phyloP scores from a whole-genome alignment of 2,888 invertebrate species.

The Choreutis nemorana region DNA sequence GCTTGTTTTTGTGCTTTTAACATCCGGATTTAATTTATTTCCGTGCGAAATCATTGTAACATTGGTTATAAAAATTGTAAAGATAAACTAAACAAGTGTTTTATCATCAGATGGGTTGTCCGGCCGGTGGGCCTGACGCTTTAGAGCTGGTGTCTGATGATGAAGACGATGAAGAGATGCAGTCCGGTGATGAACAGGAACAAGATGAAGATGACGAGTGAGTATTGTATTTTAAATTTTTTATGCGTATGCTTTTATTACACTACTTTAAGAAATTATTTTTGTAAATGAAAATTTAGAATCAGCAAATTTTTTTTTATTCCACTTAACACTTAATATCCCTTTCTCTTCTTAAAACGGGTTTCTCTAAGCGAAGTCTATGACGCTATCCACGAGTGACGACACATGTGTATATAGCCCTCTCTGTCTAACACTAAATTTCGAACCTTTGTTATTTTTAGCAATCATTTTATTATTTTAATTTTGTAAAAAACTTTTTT shows the following conservation, averaged over 20 bases:
- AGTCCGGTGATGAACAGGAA: slow-evolving; percentile 16
- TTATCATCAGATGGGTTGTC: slow-evolving; percentile 81
- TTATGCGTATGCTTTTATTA: too few species aligned
- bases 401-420: too few species aligned
- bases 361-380: too few species aligned
- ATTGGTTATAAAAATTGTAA: not conserved
- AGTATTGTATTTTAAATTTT: slow-evolving; percentile 4
- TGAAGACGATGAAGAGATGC: slow-evolving; percentile 25
- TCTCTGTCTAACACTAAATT: too few species aligned
- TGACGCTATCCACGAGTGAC: too few species aligned
- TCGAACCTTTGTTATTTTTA: too few species aligned
- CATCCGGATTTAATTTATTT: too few species aligned
- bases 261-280: not conserved
- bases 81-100: not conserved
- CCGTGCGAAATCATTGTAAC: not conserved
- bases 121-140: slow-evolving; percentile 71
- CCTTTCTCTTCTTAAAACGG: too few species aligned
- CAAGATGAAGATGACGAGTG: slow-evolving; percentile 15
- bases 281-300: not conserved
- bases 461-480: too few species aligned
- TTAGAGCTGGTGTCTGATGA: slow-evolving; percentile 63
- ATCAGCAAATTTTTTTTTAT: not conserved
- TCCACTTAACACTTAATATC: too few species aligned
- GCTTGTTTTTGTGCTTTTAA: too few species aligned
- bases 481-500: not conserved